Evolutionary conservation across 2,888 invertebrate species (phyloP), one percentile per base, ranked within the genome.

Genomic region (Tiphia femorata): DNA sequence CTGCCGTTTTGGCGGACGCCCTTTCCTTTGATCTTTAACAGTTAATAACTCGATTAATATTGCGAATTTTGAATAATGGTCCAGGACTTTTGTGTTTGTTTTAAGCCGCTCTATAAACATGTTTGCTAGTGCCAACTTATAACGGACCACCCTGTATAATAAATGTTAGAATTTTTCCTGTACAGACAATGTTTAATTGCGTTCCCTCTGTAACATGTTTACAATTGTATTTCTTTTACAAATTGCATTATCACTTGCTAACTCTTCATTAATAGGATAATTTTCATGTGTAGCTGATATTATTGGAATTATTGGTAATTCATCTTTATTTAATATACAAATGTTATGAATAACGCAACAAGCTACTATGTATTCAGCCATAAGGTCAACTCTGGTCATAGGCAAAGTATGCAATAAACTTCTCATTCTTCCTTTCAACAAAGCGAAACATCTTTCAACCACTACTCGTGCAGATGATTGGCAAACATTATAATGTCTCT

Each of bases 261-360:
- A 16, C 29, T 19, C 17, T n/a, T 2, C 4, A 33, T 27, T 12
- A 20, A 2, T 46, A 33, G 10, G 2, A 6, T 14, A 2, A 47
- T 35, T n/a, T 47, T 47, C 14, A 35, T 47, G 20, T 21, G 14
- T 19, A 19, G 20, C 5, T 38, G 8, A 4, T 40, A n/a, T 2
- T 8, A 49, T 5, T 40, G 19, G 2, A 21, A 27, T 21, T 25
- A 49, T 29, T 30, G 7, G 8, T 2, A 51, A 8, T 23, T 64
- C 58, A 57, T 67, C 57, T 42, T 35, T 41, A n/a, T 23, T 14
- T 47, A 63, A 33, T 6, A 48, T 49, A 25, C 69, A 70, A 27
- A 70, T 70, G 46, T 67, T 70, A 20, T 70, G 67, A 14, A 70
- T 40, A 14, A 70, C 67, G 46, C 67, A 70, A 38, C 70, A 70